Base-by-base conservation (phyloP, 2,113 vertebrate genomes). In the Pogona vitticeps region DNA sequence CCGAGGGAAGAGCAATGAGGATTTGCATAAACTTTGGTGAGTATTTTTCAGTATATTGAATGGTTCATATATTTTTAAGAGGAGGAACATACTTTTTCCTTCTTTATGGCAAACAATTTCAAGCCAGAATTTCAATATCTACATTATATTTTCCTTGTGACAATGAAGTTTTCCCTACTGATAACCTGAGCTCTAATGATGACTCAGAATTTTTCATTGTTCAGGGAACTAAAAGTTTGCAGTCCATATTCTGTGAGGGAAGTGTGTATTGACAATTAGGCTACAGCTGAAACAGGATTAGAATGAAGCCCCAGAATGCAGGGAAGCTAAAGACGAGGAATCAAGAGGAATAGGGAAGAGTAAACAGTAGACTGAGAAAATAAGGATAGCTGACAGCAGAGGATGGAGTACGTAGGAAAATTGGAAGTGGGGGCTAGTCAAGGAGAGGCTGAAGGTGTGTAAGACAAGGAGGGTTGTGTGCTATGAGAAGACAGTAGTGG, bases 11-110 rank as follows among this genome's bases (percentile, higher is more conserved):
- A 98, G 98, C 88, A 99, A 96, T 52, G 98, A 98, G 95, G 98
- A 99, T 89, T 95, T 99, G 83, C 99, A 99, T 95, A 99, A 99
- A 92, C 98, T 99, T 52, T 99, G 99, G 99, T 99, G 94, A 94
- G 93, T 90, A 10, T 77, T 61, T 88, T 46, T 80, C 67, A 23
- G n/a, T 70, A 6, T 21, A 26, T 36, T 8, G 63, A 79, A 58
- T 79, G 70, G 36, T 15, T 87, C 67, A 21, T 88, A 1, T 58
- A 18, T 68, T 42, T 89, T 91, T 52, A 71, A 77, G 89, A 28
- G 17, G 88, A 28, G 17, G 88, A 1, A 72, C 85, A 23, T 86
- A 36, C 12, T 0, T 0, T 0, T 70, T 83, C 67, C 86, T 58
- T 42, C 18, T 40, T 86, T 75, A 14, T 42, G 77, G 42, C 84